These are phyloP conservation scores for Vanessa tameamea DNA, from an alignment of 1,140 invertebrate species.

Conservation along the genomic window DNA sequence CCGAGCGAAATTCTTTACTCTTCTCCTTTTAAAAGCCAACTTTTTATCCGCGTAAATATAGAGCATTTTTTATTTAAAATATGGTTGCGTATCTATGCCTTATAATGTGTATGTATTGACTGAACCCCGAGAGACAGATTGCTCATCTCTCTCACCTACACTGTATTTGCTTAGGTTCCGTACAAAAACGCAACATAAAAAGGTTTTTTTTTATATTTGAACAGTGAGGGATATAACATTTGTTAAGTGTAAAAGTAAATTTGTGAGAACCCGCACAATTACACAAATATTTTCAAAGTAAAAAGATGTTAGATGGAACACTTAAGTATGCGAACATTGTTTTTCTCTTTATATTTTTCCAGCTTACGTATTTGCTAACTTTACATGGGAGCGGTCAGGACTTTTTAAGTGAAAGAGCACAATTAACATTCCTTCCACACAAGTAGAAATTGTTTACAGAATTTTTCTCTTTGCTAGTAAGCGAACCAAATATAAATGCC, in stretches of 20 bases:
- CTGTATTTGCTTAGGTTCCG: slow-evolving; percentile 61
- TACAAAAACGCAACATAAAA: slow-evolving; percentile 47
- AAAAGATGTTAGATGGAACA: slow-evolving; percentile 43
- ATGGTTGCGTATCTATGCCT: slow-evolving; percentile 27
- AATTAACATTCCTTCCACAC: slow-evolving; percentile 48
- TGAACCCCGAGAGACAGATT: slow-evolving; percentile 41
- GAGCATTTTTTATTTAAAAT: slow-evolving; percentile 36
- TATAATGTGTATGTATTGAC: slow-evolving; percentile 39
- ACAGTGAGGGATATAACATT: slow-evolving; percentile 46
- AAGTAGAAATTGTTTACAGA: slow-evolving; percentile 45
- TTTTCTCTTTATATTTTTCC: slow-evolving; percentile 30
- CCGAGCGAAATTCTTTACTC: slow-evolving; percentile 32
- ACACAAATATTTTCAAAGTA: slow-evolving; percentile 49
- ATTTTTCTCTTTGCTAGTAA: slow-evolving; percentile 36
- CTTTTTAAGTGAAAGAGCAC: slow-evolving; percentile 46
- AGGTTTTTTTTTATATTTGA: slow-evolving; percentile 55
- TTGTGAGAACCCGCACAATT: slow-evolving; percentile 46
- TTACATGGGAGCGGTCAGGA: slow-evolving; percentile 35
- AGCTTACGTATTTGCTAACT: slow-evolving; percentile 37
- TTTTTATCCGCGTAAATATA: slow-evolving; percentile 35
- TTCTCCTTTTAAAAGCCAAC: slow-evolving; percentile 33
- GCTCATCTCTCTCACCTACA: slow-evolving; percentile 47
- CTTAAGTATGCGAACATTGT: slow-evolving; percentile 38
- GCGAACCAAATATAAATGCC: slow-evolving; percentile 34
- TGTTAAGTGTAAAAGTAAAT: slow-evolving; percentile 61